Evolutionary conservation across 2,113 vertebrate genomes (phyloP).

Genomic region (Albula goreensis): DNA sequence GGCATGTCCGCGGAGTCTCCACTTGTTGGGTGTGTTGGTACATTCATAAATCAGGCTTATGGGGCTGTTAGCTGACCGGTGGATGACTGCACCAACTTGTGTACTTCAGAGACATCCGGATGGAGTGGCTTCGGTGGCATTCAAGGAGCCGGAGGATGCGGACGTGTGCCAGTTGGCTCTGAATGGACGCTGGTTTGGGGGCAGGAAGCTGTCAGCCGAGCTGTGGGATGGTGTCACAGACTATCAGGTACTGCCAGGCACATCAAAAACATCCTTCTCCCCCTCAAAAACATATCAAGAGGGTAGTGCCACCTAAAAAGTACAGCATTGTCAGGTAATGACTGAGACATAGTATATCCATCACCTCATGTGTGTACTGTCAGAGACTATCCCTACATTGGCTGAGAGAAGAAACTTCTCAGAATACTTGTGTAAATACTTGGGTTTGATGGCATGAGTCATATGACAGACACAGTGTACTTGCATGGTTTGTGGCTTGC

Average conservation of each 20-base stretch:
- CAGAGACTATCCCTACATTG: no score
- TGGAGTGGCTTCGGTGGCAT: constrained; percentile 91
- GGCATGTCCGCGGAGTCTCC: not conserved
- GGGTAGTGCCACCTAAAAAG: no score
- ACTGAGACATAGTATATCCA: not conserved
- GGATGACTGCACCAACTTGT: constrained; percentile 12
- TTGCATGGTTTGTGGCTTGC: no score
- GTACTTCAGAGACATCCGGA: constrained; percentile 85
- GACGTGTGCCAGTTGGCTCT: constrained; percentile 81
- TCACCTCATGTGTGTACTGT: no score
- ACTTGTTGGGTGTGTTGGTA: not conserved
- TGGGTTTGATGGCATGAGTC: no score
- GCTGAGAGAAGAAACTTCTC: no score
- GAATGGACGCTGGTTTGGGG: constrained; percentile 93
- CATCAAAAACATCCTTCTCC: not conserved
- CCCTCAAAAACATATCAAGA: not conserved
- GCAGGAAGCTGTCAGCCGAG: constrained; percentile 82
- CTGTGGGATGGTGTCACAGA: constrained; percentile 90
- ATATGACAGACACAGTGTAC: no score
- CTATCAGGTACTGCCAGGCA: constrained; percentile 78
- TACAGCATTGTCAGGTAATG: not conserved
- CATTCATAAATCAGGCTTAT: not conserved
- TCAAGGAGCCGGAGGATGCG: constrained; percentile 83
- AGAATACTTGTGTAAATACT: no score
- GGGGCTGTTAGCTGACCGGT: constrained; percentile 17